These are phyloP conservation scores for Synodontis membranacea DNA, from an alignment of 2,113 vertebrate species.

Conservation along the genomic window DNA sequence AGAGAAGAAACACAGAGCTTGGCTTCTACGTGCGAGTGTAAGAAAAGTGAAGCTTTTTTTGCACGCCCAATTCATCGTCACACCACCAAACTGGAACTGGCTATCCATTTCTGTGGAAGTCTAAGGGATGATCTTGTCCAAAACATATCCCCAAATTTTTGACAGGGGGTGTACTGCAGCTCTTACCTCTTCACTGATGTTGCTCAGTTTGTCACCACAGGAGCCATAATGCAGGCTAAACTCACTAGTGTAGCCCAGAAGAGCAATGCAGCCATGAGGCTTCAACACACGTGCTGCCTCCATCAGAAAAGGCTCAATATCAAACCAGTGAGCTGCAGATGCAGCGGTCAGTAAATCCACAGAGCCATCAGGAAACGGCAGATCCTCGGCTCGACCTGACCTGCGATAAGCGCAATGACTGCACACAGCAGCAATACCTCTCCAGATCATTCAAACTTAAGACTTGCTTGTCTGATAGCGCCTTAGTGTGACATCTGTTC, in stretches of 20 bases:
- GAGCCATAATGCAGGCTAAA: constrained; percentile 59
- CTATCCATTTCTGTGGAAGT: no score
- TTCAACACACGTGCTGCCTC: constrained; percentile 74
- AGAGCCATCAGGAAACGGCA: constrained; percentile 70
- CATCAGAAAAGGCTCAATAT: constrained; percentile 65
- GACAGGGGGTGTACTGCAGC: background rate
- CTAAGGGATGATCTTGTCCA: background rate
- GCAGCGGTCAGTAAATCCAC: constrained; percentile 78
- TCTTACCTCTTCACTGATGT: constrained; percentile 72
- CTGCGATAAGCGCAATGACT: constrained; percentile 57
- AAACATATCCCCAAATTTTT: background rate
- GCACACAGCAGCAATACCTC: background rate
- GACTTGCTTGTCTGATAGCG: background rate
- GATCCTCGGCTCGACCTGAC: constrained; percentile 71
- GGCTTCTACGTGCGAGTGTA: background rate
- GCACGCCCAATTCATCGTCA: background rate
- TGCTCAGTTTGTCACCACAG: constrained; percentile 69
- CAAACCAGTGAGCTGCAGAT: constrained; percentile 80
- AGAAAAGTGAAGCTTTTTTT: background rate
- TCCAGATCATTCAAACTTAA: background rate
- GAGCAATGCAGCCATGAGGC: constrained; percentile 72
- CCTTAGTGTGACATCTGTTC: background rate
- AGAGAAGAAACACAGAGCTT: background rate
- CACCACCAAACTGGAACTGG: background rate
- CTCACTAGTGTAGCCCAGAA: constrained; percentile 67